phyloP scores from a whole-genome alignment of 2,113 vertebrate species.

The Dissostichus mawsoni region DNA sequence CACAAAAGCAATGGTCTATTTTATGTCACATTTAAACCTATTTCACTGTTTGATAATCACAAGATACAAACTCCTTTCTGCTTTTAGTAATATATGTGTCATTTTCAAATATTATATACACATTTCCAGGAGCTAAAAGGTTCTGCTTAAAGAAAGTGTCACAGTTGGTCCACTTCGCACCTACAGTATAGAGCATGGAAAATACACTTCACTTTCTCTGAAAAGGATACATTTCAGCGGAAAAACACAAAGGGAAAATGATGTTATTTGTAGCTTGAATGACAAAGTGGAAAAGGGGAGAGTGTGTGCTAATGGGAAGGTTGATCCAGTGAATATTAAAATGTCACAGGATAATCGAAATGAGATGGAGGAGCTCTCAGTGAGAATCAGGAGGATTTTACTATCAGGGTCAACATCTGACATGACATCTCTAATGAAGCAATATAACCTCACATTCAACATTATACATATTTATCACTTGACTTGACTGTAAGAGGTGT shows the following conservation, averaged over 20 bases:
- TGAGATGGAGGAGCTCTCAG: not conserved
- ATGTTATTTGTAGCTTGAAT: not conserved
- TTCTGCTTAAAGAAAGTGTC: not conserved
- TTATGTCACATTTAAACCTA: not conserved
- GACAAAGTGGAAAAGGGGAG: not conserved
- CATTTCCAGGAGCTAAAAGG: not conserved
- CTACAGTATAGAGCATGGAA: not conserved
- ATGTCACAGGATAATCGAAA: not conserved
- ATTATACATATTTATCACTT: not conserved
- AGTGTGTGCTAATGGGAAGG: not conserved
- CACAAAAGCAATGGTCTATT: no score
- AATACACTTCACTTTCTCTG: not conserved
- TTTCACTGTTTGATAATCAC: not conserved
- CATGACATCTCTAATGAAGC: not conserved
- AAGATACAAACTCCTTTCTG: not conserved
- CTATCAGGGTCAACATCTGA: not conserved
- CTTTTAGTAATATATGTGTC: not conserved
- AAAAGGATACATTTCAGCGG: not conserved
- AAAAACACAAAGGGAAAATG: not conserved
- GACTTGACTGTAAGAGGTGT: not conserved
- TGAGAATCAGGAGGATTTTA: not conserved
- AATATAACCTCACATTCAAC: not conserved
- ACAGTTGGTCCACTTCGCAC: not conserved
- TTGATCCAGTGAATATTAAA: not conserved
- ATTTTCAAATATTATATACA: not conserved